Evolutionary conservation across 2,888 invertebrate genomes (phyloP).

Genomic region (Agrochola circellaris): DNA sequence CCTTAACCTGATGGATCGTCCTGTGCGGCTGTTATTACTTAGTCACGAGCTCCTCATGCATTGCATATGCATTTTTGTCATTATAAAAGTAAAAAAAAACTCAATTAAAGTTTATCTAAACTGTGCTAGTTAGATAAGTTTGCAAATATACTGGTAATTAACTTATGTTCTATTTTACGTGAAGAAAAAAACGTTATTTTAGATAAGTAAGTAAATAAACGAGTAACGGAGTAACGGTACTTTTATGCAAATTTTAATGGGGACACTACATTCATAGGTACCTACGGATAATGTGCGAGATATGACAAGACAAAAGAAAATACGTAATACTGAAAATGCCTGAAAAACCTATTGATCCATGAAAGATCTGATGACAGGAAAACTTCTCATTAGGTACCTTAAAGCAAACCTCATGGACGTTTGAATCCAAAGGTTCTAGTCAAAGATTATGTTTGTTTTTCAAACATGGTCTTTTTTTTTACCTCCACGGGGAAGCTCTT

Average conservation of each 20-base stretch:
- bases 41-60: no score
- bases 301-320: background rate
- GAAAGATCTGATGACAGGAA: background rate
- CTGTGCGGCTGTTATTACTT: no score
- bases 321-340: background rate
- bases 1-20: no score
- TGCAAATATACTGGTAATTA: background rate
- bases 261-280: background rate
- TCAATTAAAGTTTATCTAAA: background rate
- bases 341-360: background rate
- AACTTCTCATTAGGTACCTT: background rate
- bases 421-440: background rate
- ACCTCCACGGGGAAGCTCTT: no score
- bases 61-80: background rate
- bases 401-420: background rate
- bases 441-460: background rate
- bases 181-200: background rate
- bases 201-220: no score
- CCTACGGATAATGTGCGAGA: background rate
- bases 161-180: background rate
- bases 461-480: background rate
- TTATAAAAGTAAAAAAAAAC: background rate
- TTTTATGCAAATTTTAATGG: slow-evolving; percentile 1
- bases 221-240: background rate
- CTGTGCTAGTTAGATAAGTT: background rate